Evolutionary conservation across 2,888 invertebrate genomes (phyloP), one percentile per base, ranked within the genome.

Genomic region (Lottia scabra): DNA sequence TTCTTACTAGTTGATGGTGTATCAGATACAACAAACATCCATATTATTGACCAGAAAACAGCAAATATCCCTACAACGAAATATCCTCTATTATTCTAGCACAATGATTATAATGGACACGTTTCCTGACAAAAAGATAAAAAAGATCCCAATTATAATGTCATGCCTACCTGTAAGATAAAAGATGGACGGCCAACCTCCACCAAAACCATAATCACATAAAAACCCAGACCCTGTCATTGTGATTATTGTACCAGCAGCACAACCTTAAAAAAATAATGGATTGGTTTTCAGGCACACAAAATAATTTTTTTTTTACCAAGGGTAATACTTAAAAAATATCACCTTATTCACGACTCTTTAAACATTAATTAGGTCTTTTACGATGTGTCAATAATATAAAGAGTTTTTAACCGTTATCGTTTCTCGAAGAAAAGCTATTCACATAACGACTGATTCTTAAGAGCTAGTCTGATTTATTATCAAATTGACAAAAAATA

Each of bases 241-340:
- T 0, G 91, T 91, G 10, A 92, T 64, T 43, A 83, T 92, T 19
- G 96, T 95, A 13, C 95, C 96, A 89, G 97, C 94, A 88, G 95
- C 95, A 68, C 95, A 95, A 81, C 96, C 92, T 82, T 72, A 0
- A 71, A 6, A 38, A 38, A 38, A 38, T 38, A 38, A 38, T 4
- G 5, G 30, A 30, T n/a, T n/a, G n/a, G n/a, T n/a, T n/a, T n/a
- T 38, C 38, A 2, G 38, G 10, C 38, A 38, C 38, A n/a, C n/a
- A n/a, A n/a, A n/a, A n/a, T n/a, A n/a, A n/a, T n/a, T n/a, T n/a
- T n/a, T n/a, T n/a, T n/a, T n/a, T n/a, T n/a, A n/a, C n/a, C n/a
- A n/a, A n/a, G n/a, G n/a, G n/a, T n/a, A n/a, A n/a, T n/a, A n/a
- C n/a, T n/a, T n/a, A n/a, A n/a, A n/a, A n/a, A n/a, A n/a, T n/a